These are phyloP conservation scores for Proterorhinus semilunaris DNA, from an alignment of 2,113 vertebrate species.

Conservation along the genomic window DNA sequence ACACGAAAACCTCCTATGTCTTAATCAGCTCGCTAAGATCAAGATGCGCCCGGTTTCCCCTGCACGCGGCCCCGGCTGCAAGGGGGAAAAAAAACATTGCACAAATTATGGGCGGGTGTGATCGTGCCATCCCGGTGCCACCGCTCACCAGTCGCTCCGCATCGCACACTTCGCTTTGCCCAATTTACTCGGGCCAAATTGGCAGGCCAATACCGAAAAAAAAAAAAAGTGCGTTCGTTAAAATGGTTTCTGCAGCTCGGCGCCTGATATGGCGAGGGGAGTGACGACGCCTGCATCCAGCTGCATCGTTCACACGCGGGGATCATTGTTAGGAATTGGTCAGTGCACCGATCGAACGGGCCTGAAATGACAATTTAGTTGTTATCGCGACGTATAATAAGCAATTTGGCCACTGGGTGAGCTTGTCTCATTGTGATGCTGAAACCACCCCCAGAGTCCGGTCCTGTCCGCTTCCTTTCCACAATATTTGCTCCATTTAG, in stretches of 20 bases:
- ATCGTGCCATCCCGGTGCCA: constrained; percentile 45
- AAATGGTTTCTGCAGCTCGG: constrained; percentile 41
- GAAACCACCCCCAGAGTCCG: constrained; percentile 7
- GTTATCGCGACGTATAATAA: neutral
- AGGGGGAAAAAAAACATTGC: constrained; percentile 53
- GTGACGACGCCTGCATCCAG: constrained; percentile 39
- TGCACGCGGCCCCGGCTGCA: constrained; percentile 55
- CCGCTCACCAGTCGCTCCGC: constrained; percentile 41
- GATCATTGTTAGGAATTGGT: constrained; percentile 27
- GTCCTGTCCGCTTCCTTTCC: neutral
- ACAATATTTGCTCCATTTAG: neutral
- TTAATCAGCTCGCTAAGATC: constrained; percentile 44
- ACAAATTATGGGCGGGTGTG: constrained; percentile 52
- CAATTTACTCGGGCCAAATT: constrained; percentile 54
- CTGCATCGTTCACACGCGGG: constrained; percentile 48
- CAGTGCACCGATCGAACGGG: constrained; percentile 34
- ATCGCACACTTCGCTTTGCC: constrained; percentile 42
- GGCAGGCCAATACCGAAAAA: constrained; percentile 8
- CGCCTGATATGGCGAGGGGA: constrained; percentile 47
- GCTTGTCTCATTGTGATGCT: neutral
- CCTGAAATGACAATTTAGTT: constrained; percentile 11
- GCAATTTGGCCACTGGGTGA: neutral
- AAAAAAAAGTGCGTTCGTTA: constrained; percentile 41
- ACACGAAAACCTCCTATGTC: constrained; percentile 39
- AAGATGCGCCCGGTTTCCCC: constrained; percentile 50